A percentile compares a stretch with the other conserved stretches of the same genome.
Evolutionary conservation across 2,113 vertebrate species (phyloP).

Genomic region (Otolemur garnettii): DNA sequence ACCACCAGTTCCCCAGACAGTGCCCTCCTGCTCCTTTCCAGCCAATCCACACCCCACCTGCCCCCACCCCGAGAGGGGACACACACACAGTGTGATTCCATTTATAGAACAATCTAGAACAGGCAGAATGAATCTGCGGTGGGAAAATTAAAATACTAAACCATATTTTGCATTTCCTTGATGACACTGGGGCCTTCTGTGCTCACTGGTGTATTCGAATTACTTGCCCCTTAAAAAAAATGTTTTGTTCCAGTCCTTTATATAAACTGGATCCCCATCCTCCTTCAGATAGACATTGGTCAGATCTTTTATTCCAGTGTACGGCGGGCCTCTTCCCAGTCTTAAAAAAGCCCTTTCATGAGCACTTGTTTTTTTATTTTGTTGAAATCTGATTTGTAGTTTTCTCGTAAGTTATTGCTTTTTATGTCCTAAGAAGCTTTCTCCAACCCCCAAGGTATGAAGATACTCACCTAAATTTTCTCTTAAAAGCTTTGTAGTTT

Average conservation of each 20-base stretch:
- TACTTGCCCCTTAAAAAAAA: no score
- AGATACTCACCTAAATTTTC: background rate
- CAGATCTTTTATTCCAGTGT: background rate
- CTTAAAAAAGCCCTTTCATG: background rate
- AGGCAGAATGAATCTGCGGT: background rate
- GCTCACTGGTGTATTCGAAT: no score
- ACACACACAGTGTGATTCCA: background rate
- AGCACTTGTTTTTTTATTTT: background rate
- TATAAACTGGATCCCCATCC: no score
- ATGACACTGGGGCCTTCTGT: rapidly evolving
- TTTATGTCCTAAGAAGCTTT: background rate
- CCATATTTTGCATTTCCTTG: background rate
- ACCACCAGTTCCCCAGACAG: background rate
- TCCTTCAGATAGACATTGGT: background rate
- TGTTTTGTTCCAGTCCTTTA: background rate
- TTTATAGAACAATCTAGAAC: background rate
- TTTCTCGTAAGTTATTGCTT: background rate
- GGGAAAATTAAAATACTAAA: background rate
- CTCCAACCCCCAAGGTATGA: no score
- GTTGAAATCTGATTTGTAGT: background rate
- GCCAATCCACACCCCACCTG: no score
- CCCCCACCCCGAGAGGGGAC: background rate
- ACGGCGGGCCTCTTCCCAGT: background rate
- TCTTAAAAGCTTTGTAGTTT: background rate
- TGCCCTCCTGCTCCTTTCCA: background rate